These are phyloP conservation scores for Anhinga anhinga DNA, from an alignment of 2,113 vertebrate genomes.

Conservation along the genomic window DNA sequence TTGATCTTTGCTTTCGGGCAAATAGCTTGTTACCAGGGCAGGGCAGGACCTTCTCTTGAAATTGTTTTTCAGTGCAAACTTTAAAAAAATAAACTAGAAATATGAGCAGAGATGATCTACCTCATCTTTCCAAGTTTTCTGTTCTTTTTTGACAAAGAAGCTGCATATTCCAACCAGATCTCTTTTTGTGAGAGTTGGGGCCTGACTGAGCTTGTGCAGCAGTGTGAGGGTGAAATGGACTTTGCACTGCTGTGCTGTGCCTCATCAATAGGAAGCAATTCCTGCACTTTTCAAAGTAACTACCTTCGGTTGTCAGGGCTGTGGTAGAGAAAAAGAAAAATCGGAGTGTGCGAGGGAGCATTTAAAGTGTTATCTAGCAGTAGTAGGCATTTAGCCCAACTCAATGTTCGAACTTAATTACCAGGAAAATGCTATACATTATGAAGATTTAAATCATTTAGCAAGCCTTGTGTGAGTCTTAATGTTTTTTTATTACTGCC, in stretches of 20 bases:
- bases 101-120: background rate
- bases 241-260: background rate
- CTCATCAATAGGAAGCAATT: background rate
- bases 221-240: background rate
- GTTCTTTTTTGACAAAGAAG: background rate
- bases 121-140: background rate
- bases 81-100: background rate
- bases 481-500: conserved; percentile 27
- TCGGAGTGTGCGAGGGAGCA: background rate
- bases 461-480: conserved; percentile 67
- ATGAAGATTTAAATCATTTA: conserved; percentile 80
- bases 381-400: conserved; percentile 59
- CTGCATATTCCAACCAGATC: background rate
- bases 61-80: background rate
- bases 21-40: background rate
- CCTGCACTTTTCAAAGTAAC: background rate
- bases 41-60: background rate
- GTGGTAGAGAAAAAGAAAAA: background rate
- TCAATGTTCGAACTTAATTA: conserved; percentile 76
- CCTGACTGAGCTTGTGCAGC: background rate
- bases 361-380: conserved; percentile 62
- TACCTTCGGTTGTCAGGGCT: background rate
- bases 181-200: background rate
- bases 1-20: background rate
- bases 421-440: conserved; percentile 75